Base-by-base conservation (phyloP, 2,888 invertebrate species). In the Platerodrilus igneus region DNA sequence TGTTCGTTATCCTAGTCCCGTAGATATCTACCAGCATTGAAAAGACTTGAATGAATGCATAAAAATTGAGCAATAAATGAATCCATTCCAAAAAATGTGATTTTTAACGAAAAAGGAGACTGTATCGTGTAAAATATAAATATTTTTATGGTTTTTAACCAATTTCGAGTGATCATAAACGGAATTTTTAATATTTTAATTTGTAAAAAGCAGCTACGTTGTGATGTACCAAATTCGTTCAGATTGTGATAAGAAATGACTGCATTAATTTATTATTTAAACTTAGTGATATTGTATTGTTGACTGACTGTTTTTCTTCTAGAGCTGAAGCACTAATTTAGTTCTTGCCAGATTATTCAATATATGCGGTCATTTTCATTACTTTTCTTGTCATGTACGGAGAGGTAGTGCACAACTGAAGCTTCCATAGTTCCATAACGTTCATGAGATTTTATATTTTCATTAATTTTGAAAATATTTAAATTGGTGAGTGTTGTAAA, bases 21-120 rank as follows among this genome's bases (percentile, higher is more conserved):
- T 43, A 17, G 58, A 59, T 41, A 49, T 56, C 34, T 57, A 61
- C 52, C 64, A 62, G 42, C 64, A 61, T 56, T 64, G 62, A 41
- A 23, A 34, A 41, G 45, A 45, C 41, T 42, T 41, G 26, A 39
- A 32, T 45, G 39, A 36, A 46, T n/a, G n/a, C n/a, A 43, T 50
- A 39, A 47, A 45, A 48, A 47, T 42, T 48, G 51, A 52, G 51
- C 51, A 52, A 52, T 52, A 52, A 51, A 52, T 64, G 62, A 69
- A 67, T 67, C 67, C 68, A 69, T 69, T 69, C 68, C 68, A 66
- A 58, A n/a, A n/a, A 58, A 63, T 67, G 67, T 67, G 67, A 65
- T 66, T 63, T 60, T 58, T 44, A 46, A 39, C 39, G 55, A 52
- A 47, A 50, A 44, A 55, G 64, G 59, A 66, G 66, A 64, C 64